These are phyloP conservation scores for Mirza zaza DNA, from an alignment of 2,113 vertebrate species.

Conservation along the genomic window DNA sequence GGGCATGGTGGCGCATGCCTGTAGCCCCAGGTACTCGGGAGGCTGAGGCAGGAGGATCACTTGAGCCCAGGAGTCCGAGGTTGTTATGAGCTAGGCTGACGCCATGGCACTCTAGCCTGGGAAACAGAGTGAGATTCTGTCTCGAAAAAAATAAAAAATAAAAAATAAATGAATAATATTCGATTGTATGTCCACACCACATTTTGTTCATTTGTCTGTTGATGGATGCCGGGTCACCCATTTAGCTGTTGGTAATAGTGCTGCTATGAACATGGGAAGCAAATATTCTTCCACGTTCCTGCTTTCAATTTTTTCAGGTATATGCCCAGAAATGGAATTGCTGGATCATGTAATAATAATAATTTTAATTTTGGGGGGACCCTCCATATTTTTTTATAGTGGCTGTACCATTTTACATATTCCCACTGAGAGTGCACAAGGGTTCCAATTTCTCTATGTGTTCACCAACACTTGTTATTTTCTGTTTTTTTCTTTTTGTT, in stretches of 20 bases:
- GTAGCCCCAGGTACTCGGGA: no score
- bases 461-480: neutral
- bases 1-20: no score
- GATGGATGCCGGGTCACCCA: rapidly evolving
- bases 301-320: neutral
- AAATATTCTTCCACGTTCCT: neutral
- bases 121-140: no score
- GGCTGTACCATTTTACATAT: neutral
- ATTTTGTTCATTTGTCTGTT: rapidly evolving
- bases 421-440: neutral
- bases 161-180: no score
- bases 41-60: no score
- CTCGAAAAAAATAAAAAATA: no score
- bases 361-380: neutral
- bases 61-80: no score
- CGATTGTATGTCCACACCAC: rapidly evolving
- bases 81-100: no score
- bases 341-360: no score
- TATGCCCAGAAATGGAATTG: neutral
- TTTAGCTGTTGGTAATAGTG: neutral
- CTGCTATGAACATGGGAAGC: rapidly evolving
- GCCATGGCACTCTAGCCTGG: no score
- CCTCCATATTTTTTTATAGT: rapidly evolving
- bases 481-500: neutral
- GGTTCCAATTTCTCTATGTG: neutral